Conservation (phyloP, 1,140 invertebrate species). For the Nomia melanderi region DNA sequence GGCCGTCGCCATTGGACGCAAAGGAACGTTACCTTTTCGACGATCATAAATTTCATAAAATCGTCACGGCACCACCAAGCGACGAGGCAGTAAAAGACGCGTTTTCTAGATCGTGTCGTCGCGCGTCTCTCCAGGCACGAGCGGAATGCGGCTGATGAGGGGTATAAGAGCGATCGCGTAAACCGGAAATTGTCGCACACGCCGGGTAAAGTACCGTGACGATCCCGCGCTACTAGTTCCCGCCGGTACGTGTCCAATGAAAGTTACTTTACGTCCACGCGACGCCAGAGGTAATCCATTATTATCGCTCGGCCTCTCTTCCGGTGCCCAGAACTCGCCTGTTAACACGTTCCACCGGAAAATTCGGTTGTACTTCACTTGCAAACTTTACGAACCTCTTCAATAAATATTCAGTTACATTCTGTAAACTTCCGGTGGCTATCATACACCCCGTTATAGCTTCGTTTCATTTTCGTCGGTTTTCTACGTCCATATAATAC, state of each 20-base stretch:
- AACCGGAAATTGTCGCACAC: slow-evolving; percentile 50
- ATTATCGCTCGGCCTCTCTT: background rate
- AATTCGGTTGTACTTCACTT: too few species aligned
- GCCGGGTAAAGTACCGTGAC: slow-evolving; percentile 37
- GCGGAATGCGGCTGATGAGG: slow-evolving; percentile 44
- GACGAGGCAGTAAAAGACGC: slow-evolving; percentile 1
- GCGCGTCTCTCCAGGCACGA: slow-evolving; percentile 21
- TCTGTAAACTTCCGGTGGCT: too few species aligned
- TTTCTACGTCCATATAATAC: too few species aligned
- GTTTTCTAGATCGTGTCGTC: slow-evolving; percentile 11
- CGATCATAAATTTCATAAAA: too few species aligned
- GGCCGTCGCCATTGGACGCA: too few species aligned
- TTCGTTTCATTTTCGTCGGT: too few species aligned
- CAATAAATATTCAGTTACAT: too few species aligned
- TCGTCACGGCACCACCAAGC: too few species aligned
- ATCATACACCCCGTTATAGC: too few species aligned
- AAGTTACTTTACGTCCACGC: background rate
- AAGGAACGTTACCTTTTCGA: too few species aligned
- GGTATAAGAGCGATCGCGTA: slow-evolving; percentile 50
- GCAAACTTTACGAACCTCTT: too few species aligned
- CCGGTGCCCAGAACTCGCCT: background rate
- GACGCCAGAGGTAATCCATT: slow-evolving; percentile 1
- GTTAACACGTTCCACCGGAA: too few species aligned
- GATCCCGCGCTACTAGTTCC: slow-evolving; percentile 39
- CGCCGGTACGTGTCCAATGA: background rate